Evolutionary conservation across 2,888 invertebrate genomes (phyloP), one percentile per base, ranked within the genome.

Genomic region (Choristoneura rosaceana): DNA sequence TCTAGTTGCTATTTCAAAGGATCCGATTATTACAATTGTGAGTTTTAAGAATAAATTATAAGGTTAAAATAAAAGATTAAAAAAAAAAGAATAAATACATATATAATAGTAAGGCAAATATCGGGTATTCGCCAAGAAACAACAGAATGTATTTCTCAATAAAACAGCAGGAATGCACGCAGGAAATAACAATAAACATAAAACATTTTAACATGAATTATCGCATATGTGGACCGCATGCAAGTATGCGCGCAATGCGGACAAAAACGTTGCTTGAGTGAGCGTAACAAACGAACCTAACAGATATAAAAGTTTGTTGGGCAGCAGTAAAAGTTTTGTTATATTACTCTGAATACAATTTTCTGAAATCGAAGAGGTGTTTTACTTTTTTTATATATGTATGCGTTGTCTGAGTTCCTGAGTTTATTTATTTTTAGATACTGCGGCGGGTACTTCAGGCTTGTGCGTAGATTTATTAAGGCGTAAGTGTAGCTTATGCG

Each of bases 171-270:
- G 67, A 59, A 59, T 58, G 33, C 58, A 58, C 45, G 12, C 55
- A 41, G 59, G 67, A 45, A 59, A 47, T 33, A 33, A 67, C 45
- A 67, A 55, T 67, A 58, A 67, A 45, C 67, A 45, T 47, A 59
- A 66, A 67, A 67, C 59, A 66, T 55, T 66, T 59, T 41, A 45
- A 25, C 33, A 34, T 59, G 67, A 59, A 33, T 43, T 43, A 59
- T 59, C 59, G 59, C 62, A 33, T 34, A 47, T 41, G 43, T 45
- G 45, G 25, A 33, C 59, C 59, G 67, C 50, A 3, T 33, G 66
- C 67, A 59, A 59, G 67, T 59, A 67, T 67, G 45, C 59, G 43
- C 9, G 33, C 67, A 12, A 10, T 59, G 67, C n/a, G 15, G 15
- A 41, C 25, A 33, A 43, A 34, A 34, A 47, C n/a, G 43, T 43